Evolutionary conservation across 1,140 invertebrate species (phyloP).

Genomic region (Melanaphis sacchari): DNA sequence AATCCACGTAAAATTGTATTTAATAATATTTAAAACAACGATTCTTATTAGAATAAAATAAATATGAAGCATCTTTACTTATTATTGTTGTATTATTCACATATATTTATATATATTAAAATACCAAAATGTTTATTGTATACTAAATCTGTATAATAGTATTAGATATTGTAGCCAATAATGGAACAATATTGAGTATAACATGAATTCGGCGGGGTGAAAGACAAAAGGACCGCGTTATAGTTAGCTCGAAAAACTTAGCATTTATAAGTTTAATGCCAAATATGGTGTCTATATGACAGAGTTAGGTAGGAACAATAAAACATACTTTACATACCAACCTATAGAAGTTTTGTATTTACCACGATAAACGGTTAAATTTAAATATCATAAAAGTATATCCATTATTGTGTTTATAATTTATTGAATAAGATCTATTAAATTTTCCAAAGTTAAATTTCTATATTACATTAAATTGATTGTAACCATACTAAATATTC

Average conservation of each 20-base stretch:
- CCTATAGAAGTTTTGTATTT: background rate
- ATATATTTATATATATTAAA: background rate
- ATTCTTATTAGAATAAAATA: background rate
- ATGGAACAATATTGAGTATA: background rate
- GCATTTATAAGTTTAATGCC: background rate
- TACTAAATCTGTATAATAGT: background rate
- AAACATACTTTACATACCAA: slow-evolving; percentile 4
- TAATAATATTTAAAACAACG: background rate
- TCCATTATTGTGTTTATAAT: background rate
- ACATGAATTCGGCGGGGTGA: background rate
- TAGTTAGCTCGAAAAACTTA: background rate
- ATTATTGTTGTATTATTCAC: background rate
- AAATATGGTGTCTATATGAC: background rate
- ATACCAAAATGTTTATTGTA: background rate
- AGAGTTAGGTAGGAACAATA: background rate
- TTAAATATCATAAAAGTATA: background rate
- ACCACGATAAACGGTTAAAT: background rate
- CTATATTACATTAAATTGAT: background rate
- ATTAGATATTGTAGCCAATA: background rate
- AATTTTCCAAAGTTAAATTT: background rate
- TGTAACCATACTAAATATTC: background rate
- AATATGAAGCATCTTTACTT: background rate
- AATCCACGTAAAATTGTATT: background rate
- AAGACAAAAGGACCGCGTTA: background rate
- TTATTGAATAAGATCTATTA: background rate